Conservation (phyloP, 1,140 invertebrate genomes). For the Agrypnia vestita region DNA sequence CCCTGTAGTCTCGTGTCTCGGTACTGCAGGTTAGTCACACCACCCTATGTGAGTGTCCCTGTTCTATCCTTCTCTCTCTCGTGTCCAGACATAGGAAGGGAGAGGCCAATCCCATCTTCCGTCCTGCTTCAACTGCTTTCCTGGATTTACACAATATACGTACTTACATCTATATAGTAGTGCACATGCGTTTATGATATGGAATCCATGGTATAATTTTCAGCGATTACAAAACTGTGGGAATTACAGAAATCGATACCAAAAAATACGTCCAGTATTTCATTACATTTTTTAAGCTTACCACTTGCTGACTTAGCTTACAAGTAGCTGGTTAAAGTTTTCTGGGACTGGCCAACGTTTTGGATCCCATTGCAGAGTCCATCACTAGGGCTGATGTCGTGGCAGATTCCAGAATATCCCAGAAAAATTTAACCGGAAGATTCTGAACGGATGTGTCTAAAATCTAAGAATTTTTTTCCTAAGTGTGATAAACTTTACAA, state of each 20-base stretch:
- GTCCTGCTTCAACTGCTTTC: constrained; percentile 25
- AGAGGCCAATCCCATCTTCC: constrained; percentile 25
- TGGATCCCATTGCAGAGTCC: no score
- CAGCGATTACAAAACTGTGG: constrained; percentile 21
- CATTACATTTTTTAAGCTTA: not conserved
- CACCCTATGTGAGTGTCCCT: constrained; percentile 41
- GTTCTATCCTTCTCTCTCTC: constrained; percentile 18
- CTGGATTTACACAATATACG: constrained; percentile 13
- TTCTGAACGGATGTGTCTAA: no score
- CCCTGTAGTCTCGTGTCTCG: constrained; percentile 7
- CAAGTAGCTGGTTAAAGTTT: no score
- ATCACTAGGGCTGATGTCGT: no score
- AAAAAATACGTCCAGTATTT: not conserved
- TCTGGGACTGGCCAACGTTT: no score
- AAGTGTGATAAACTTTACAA: no score
- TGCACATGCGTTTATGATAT: constrained; percentile 26
- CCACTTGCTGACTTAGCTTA: no score
- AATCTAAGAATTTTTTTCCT: no score
- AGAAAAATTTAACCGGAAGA: no score
- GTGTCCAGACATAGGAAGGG: constrained; percentile 44
- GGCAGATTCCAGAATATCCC: no score
- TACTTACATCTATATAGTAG: not conserved
- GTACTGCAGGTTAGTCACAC: constrained; percentile 31
- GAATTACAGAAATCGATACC: not conserved
- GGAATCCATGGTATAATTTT: constrained; percentile 18